Base-by-base conservation (phyloP, 2,113 vertebrate species). In the Barbus barbus region DNA sequence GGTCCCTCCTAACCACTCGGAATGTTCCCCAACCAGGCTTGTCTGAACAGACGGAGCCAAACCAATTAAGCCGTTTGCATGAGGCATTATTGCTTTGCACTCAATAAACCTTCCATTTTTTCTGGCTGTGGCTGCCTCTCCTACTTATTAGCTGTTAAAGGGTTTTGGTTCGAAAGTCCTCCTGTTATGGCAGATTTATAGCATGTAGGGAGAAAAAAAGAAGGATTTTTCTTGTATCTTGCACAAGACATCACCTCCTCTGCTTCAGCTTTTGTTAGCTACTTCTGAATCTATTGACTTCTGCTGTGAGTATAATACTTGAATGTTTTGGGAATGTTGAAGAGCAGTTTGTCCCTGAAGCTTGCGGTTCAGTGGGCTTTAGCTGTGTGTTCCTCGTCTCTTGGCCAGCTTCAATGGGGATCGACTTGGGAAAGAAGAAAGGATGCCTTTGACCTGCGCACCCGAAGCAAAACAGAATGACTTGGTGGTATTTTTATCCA, bases 71-170 rank as follows among this genome's bases (percentile, higher is more conserved):
- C 63, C 44, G 20, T 84, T 71, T 89, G 78, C 87, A 78, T 82
- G 84, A 87, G 79, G 72, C 86, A 84, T 89, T 87, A 90, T 91
- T 88, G 85, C 86, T 89, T 88, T 90, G 73, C 81, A 87, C 88
- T 87, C 82, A 75, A 53, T 85, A 85, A 89, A 90, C 87, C 41
- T 63, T 65, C 14, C 31, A 26, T 46, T 82, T 86, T n/a, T 85
- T 89, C 82, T 41, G 33, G 63, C 76, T 38, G 22, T 13, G 20
- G 85, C 72, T 90, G 86, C 46, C 90, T 90, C 79, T 86, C 76
- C 83, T 91, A 75, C 53, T 75, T 84, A 87, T 80, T 72, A 79
- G 80, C 78, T 75, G 24, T 86, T 84, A 84, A 51, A 53, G 36
- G 82, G 31, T 53, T 51, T 85, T 84, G 73, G 74, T 79, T 83